A percentile compares a stretch with the other conserved stretches of the same genome.
Conservation (phyloP, 1,140 invertebrate species). For the Drosophila littoralis region DNA sequence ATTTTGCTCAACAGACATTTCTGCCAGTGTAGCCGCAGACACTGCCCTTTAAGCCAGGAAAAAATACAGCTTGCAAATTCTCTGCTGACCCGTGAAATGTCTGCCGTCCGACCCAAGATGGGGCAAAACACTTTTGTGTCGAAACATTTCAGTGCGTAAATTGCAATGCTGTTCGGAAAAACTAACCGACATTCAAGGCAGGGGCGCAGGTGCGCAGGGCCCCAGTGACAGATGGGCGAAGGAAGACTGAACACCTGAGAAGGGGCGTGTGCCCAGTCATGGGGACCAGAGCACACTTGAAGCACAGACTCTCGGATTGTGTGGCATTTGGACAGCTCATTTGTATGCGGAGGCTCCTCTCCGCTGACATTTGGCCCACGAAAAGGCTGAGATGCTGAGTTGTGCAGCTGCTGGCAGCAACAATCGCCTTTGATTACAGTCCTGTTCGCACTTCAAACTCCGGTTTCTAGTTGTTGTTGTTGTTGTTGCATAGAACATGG, state of each 20-base stretch:
- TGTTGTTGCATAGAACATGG: constrained; percentile 21
- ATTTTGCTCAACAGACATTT: not conserved
- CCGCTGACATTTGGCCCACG: constrained; percentile 11
- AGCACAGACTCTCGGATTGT: constrained; percentile 3
- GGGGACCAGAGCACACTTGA: not conserved
- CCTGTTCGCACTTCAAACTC: not conserved
- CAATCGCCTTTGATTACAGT: constrained; percentile 40
- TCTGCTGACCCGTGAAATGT: not conserved
- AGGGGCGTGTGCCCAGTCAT: constrained; percentile 5
- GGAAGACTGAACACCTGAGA: not conserved
- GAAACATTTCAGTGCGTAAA: constrained; percentile 12
- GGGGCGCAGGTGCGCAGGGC: constrained; percentile 8
- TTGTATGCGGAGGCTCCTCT: not conserved
- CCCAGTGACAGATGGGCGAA: constrained; percentile 15
- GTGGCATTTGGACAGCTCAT: constrained; percentile 2
- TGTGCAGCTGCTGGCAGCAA: constrained; percentile 3
- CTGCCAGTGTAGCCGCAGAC: not conserved
- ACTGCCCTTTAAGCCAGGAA: not conserved
- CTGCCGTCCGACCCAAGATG: not conserved
- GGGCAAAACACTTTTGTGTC: not conserved
- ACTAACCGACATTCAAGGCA: constrained; percentile 12
- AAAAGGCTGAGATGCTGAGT: not conserved
- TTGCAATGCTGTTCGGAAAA: constrained; percentile 4
- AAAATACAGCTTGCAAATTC: not conserved
- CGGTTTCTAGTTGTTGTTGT: not conserved